These are phyloP conservation scores for Zoanthus gigantus DNA, from an alignment of 92 coral and sea anemone species.

Conservation along the genomic window DNA sequence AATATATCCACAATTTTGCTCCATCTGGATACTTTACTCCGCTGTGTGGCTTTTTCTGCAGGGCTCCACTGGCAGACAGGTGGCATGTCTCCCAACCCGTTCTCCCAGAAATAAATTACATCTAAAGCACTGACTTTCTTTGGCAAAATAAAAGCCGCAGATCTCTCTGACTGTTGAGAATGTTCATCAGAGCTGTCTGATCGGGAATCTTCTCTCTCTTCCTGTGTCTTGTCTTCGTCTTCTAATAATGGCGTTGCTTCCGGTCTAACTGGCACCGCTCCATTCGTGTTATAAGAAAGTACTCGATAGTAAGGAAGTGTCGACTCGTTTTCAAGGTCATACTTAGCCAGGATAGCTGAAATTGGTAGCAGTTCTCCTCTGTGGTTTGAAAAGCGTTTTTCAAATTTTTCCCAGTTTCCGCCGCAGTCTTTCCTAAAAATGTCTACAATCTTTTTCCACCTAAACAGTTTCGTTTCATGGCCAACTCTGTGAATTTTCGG, in stretches of 20 bases:
- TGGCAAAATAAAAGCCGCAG: slow-evolving; percentile 89
- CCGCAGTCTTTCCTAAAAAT: slow-evolving; percentile 95
- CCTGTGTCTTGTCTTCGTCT: slow-evolving; percentile 2
- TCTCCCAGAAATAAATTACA: slow-evolving; percentile 97
- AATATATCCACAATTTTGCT: slow-evolving; percentile 96
- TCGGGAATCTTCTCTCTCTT: neutral
- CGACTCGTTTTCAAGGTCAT: slow-evolving; percentile 92
- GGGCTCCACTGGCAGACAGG: slow-evolving; percentile 97
- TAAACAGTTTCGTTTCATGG: slow-evolving; percentile 94
- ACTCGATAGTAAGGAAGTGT: slow-evolving; percentile 67
- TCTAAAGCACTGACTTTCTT: slow-evolving; percentile 94
- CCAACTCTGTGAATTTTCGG: slow-evolving; percentile 97
- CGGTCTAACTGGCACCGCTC: slow-evolving; percentile 24
- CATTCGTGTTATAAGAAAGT: slow-evolving; percentile 50
- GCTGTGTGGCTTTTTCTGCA: slow-evolving; percentile 87
- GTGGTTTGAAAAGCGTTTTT: slow-evolving; percentile 79
- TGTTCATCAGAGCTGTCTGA: slow-evolving; percentile 52
- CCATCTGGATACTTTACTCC: slow-evolving; percentile 99
- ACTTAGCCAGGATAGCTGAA: slow-evolving; percentile 94
- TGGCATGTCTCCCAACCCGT: slow-evolving; percentile 95
- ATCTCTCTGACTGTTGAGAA: slow-evolving; percentile 42
- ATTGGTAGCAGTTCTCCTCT: slow-evolving; percentile 95
- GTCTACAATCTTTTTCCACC: slow-evolving; percentile 98
- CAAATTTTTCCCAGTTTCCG: slow-evolving; percentile 94
- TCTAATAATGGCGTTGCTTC: slow-evolving; percentile 1